Evolutionary conservation across 2,113 vertebrate genomes (phyloP).

Genomic region (Mola mola): DNA sequence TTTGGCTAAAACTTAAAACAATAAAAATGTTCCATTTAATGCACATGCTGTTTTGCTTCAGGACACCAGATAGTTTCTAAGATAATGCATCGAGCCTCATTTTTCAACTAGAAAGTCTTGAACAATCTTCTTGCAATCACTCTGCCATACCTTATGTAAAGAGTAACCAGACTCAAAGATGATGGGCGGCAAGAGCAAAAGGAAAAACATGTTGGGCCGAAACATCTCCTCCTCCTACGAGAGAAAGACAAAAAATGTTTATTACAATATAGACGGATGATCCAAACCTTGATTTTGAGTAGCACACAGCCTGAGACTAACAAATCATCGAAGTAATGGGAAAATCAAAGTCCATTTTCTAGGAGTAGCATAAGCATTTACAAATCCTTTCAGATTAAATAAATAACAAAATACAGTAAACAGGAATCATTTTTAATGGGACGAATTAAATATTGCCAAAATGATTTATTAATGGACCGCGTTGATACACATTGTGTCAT

Average conservation of each 20-base stretch:
- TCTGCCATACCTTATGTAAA: slow-evolving; percentile 89
- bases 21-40: too few species aligned
- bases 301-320: too few species aligned
- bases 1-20: too few species aligned
- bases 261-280: not conserved
- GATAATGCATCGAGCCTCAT: too few species aligned
- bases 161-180: slow-evolving; percentile 99
- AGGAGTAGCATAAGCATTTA: not conserved
- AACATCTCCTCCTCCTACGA: slow-evolving; percentile 99
- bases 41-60: too few species aligned
- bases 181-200: slow-evolving; percentile 95
- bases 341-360: not conserved
- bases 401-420: not conserved
- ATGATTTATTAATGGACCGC: not conserved
- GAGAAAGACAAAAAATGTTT: slow-evolving; percentile 24
- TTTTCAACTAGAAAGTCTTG: too few species aligned
- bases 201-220: slow-evolving; percentile 99
- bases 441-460: not conserved
- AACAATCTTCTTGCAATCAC: too few species aligned
- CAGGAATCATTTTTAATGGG: not conserved
- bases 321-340: too few species aligned
- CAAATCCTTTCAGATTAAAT: not conserved
- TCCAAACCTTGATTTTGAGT: too few species aligned
- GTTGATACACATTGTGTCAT: slow-evolving; percentile 1
- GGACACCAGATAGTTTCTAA: too few species aligned